These are phyloP conservation scores for Percopsis omiscomaycus DNA, from an alignment of 2,797 vertebrate species.

Conservation along the genomic window DNA sequence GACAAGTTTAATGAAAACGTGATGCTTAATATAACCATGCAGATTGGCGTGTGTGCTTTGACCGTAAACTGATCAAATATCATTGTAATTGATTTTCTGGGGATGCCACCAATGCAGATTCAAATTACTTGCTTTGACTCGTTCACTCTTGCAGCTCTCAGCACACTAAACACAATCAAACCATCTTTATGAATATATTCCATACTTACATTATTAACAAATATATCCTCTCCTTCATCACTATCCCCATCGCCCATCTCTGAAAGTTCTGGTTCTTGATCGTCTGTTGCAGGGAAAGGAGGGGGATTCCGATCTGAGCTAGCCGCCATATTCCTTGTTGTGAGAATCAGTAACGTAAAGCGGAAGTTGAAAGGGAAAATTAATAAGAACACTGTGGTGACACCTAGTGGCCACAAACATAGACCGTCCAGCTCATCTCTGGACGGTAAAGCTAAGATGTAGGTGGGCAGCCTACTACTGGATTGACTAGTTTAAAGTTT, in stretches of 20 bases:
- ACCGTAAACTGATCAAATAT: not conserved
- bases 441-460: not conserved
- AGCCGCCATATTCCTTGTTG: constrained; percentile 71
- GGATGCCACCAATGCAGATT: constrained; percentile 23
- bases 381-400: constrained; percentile 22
- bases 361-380: constrained; percentile 30
- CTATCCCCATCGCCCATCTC: constrained; percentile 71
- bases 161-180: not conserved
- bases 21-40: too few species aligned
- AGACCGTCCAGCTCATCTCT: not conserved
- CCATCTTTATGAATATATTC: not conserved
- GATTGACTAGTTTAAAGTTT: too few species aligned
- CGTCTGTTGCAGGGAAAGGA: constrained; percentile 70
- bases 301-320: constrained; percentile 74
- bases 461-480: too few species aligned
- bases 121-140: constrained; percentile 28
- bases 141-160: not conserved
- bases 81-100: not conserved
- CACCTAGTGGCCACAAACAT: constrained; percentile 33
- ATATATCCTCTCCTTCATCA: constrained; percentile 80
- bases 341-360: constrained; percentile 48
- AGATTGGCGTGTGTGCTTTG: not conserved
- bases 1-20: too few species aligned
- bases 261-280: constrained; percentile 47
- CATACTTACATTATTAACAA: constrained; percentile 65